phyloP scores from a whole-genome alignment of 2,797 vertebrate species.

The Sciaenops ocellatus region DNA sequence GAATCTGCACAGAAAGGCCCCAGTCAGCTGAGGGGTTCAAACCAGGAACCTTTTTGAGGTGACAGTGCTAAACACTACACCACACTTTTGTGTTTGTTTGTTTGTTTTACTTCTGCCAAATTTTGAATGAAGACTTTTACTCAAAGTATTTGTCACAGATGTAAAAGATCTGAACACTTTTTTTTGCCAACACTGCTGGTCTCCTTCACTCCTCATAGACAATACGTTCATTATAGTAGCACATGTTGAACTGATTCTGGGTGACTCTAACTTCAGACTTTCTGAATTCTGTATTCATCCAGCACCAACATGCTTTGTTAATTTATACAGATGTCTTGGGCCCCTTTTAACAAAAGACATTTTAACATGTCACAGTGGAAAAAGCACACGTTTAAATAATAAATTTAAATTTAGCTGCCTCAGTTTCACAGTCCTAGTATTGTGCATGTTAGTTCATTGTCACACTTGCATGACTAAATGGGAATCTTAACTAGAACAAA shows the following conservation, averaged over 20 bases:
- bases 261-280: background rate
- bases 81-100: no score
- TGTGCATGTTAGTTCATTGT: no score
- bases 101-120: background rate
- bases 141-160: background rate
- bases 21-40: no score
- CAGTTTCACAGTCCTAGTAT: no score
- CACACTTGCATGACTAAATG: background rate
- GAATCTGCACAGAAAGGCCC: no score
- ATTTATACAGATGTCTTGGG: background rate
- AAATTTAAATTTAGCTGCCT: no score
- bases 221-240: background rate
- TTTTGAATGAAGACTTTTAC: constrained; percentile 5
- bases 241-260: background rate
- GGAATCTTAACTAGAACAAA: background rate
- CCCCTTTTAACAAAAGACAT: background rate
- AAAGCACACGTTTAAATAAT: background rate
- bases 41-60: no score
- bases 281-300: background rate
- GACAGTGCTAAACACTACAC: background rate
- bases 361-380: background rate
- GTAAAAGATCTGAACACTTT: background rate
- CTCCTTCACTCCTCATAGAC: background rate
- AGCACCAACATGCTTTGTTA: background rate
- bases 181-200: background rate